Conservation (phyloP, 1,140 invertebrate species). For the Proales similis region DNA sequence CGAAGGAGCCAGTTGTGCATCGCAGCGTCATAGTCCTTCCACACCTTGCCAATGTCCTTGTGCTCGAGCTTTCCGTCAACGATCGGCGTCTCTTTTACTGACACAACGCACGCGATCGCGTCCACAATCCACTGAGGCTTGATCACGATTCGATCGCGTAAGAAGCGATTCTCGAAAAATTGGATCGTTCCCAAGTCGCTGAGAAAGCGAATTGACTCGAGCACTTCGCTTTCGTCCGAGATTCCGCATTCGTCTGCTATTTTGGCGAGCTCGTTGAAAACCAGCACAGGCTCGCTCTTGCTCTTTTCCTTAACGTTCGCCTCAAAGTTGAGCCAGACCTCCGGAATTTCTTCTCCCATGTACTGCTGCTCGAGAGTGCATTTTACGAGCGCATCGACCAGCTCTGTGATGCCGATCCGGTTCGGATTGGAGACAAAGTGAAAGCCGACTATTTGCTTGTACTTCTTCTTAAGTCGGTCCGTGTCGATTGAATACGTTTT, state of each 20-base stretch:
- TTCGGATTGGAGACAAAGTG: slow-evolving; percentile 47
- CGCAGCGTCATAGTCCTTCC: slow-evolving; percentile 42
- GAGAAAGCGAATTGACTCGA: slow-evolving; percentile 47
- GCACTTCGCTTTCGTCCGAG: slow-evolving; percentile 40
- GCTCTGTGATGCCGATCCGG: slow-evolving; percentile 42
- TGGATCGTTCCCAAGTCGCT: slow-evolving; percentile 50
- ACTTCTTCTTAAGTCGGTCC: slow-evolving; percentile 42
- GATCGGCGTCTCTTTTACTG: slow-evolving; percentile 47
- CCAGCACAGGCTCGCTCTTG: slow-evolving; percentile 1
- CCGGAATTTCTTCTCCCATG: slow-evolving; percentile 46
- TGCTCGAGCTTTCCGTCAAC: slow-evolving; percentile 46
- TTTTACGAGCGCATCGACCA: slow-evolving; percentile 25
- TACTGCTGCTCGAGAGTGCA: slow-evolving; percentile 31
- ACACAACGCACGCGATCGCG: slow-evolving; percentile 52
- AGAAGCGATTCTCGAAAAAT: slow-evolving; percentile 48
- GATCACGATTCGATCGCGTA: slow-evolving; percentile 47
- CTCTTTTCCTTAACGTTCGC: slow-evolving; percentile 35
- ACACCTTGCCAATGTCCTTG: slow-evolving; percentile 44
- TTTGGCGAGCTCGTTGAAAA: not conserved
- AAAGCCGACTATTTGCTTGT: slow-evolving; percentile 47
- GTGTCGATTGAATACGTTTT: slow-evolving; percentile 42
- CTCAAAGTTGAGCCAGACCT: slow-evolving; percentile 47
- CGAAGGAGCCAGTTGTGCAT: slow-evolving; percentile 49
- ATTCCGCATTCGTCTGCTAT: slow-evolving; percentile 33
- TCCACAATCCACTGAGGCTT: slow-evolving; percentile 53